Conservation (phyloP, 2,888 invertebrate genomes). For the Thumatha senex region DNA sequence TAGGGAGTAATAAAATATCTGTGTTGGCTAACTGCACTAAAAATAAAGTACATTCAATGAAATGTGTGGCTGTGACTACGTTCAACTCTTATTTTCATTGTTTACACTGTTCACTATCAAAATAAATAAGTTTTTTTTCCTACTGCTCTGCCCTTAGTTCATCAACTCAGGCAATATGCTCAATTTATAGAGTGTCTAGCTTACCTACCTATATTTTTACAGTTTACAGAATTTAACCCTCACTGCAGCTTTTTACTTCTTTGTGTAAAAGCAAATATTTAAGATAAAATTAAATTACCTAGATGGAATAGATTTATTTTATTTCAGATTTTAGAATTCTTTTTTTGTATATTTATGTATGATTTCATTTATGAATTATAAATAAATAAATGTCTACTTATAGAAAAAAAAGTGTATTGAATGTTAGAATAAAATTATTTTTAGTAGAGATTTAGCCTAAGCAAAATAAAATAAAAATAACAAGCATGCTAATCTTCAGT, state of each 20-base stretch:
- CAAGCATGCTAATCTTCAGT: slow-evolving; percentile 23
- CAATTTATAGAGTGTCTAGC: slow-evolving; percentile 41
- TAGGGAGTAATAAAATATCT: background rate
- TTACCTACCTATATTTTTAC: slow-evolving; percentile 19
- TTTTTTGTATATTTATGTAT: background rate
- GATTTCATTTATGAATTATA: slow-evolving; percentile 4
- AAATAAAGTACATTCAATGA: background rate
- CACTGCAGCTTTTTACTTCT: slow-evolving; percentile 4
- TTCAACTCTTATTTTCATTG: background rate
- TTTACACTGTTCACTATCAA: background rate
- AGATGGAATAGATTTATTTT: background rate
- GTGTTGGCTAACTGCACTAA: slow-evolving; percentile 17
- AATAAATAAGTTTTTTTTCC: slow-evolving; percentile 1
- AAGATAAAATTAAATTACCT: too few relatives aligned
- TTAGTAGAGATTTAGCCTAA: slow-evolving; percentile 10
- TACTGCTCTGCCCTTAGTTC: background rate
- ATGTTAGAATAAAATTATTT: slow-evolving; percentile 32
- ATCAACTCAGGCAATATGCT: slow-evolving; percentile 58
- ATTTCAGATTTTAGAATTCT: slow-evolving; percentile 3
- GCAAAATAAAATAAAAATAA: slow-evolving; percentile 4
- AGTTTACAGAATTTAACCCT: slow-evolving; percentile 10
- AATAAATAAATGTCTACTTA: slow-evolving; percentile 8
- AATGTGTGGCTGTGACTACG: slow-evolving; percentile 27
- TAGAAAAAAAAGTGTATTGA: slow-evolving; percentile 29
- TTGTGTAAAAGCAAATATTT: background rate